Evolutionary conservation across 2,797 vertebrate species (phyloP).

Genomic region (Carcharodon carcharias): DNA sequence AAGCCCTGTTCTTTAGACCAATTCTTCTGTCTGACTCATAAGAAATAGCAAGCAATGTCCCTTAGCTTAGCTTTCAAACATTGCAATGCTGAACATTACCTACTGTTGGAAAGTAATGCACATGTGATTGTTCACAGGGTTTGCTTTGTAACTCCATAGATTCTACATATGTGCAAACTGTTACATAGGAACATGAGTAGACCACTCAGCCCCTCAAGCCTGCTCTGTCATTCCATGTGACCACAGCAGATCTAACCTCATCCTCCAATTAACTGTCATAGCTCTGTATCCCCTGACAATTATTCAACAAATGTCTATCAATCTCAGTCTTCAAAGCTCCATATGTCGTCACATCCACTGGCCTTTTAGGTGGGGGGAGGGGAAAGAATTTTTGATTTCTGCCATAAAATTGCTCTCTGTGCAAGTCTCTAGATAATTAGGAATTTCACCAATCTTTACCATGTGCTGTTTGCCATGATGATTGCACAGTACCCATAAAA

Average conservation of each 20-base stretch:
- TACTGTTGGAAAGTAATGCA: not conserved
- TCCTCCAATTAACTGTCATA: not conserved
- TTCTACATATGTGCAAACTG: not conserved
- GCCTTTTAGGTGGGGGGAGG: not conserved
- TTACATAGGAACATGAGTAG: not conserved
- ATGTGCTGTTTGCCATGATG: not conserved
- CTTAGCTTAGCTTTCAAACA: not conserved
- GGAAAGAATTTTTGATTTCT: not conserved
- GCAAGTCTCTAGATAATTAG: no score
- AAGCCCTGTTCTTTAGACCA: not conserved
- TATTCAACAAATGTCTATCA: not conserved
- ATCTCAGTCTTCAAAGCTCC: not conserved
- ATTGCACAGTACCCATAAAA: not conserved
- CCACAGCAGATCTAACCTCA: not conserved
- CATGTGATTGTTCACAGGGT: not conserved
- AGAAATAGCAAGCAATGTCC: not conserved
- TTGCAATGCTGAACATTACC: not conserved
- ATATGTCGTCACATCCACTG: not conserved
- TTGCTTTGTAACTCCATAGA: not conserved
- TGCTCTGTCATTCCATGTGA: not conserved
- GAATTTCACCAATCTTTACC: not conserved
- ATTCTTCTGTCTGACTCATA: not conserved
- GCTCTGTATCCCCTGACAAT: not conserved
- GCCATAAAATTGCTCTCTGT: not conserved
- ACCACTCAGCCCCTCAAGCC: not conserved